Base-by-base conservation (phyloP, 2,797 vertebrate species). In the Enteromius argenteus region DNA sequence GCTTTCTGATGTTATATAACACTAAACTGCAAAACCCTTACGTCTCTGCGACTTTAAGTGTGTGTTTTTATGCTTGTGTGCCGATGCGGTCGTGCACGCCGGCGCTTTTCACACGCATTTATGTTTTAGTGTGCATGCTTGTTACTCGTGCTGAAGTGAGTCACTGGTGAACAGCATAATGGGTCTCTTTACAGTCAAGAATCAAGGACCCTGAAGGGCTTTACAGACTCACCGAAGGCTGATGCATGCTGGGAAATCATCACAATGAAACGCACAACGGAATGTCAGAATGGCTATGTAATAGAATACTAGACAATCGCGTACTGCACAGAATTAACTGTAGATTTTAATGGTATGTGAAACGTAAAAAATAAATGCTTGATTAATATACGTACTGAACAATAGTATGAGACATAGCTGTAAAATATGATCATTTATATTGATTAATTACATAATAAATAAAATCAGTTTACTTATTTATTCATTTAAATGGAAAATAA, bases 1-100 rank as follows among this genome's bases (percentile, higher is more conserved):
- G 46, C 4, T 23, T 71, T 46, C n/a, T 69, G 49, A 83, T 71
- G 74, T 84, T 84, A 84, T 21, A 11, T 78, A 84, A 84, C 37
- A 0, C 2, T 53, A 42, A 80, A 71, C 32, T 49, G 60, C 44
- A n/a, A 46, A 46, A 42, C 35, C n/a, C 23, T 64, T 44, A 64
- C 30, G n/a, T 64, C 14, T 21, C 80, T 60, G 58, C 0, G 32
- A 53, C 21, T 66, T 21, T 53, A 27, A 53, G 30, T 21, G 23
- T 11, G 30, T 39, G 71, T 49, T 82, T 39, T 74, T 71, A 66
- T 62, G 72, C 72, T 37, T 67, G 60, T 75, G 1, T 7, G 72
- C 23, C 3, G 51, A 73, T 6, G 37, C 56, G 64, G 21, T 51
- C 71, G 53, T 37, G 79, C 66, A 53, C 27, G 32, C 32, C 44